phyloP scores from a whole-genome alignment of 2,113 vertebrate genomes.

The Anhinga rufa region DNA sequence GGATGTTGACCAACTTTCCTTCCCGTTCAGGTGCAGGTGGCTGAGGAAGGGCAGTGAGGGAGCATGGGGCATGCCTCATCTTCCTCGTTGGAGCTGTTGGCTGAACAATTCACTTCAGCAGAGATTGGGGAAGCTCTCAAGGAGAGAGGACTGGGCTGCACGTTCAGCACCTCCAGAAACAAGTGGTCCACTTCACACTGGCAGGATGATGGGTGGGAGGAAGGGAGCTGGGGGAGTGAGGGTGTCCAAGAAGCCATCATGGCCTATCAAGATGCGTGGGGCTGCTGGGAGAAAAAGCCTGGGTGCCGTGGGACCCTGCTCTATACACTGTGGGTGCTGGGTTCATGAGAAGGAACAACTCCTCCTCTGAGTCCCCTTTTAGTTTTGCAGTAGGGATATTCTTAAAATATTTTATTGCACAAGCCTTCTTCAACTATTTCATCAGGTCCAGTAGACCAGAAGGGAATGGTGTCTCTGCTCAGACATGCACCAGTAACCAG shows the following conservation, averaged over 20 bases:
- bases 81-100: not conserved
- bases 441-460: not conserved
- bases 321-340: not conserved
- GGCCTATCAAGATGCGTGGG: not conserved
- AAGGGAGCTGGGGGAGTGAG: not conserved
- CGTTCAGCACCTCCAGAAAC: not conserved
- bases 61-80: rapidly evolving
- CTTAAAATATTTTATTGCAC: not conserved
- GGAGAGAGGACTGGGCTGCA: not conserved
- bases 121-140: not conserved
- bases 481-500: not conserved
- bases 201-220: not conserved
- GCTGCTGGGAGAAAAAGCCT: not conserved
- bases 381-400: not conserved
- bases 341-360: not conserved
- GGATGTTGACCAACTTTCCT: not conserved
- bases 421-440: not conserved
- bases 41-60: not conserved
- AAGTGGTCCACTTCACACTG: not conserved
- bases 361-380: not conserved
- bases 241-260: not conserved
- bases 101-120: not conserved
- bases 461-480: not conserved
- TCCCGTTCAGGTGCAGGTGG: not conserved
- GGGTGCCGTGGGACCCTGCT: not conserved